Evolutionary conservation across 2,888 invertebrate genomes (phyloP), one percentile per base, ranked within the genome.

Genomic region (Scrobipalpa costella): DNA sequence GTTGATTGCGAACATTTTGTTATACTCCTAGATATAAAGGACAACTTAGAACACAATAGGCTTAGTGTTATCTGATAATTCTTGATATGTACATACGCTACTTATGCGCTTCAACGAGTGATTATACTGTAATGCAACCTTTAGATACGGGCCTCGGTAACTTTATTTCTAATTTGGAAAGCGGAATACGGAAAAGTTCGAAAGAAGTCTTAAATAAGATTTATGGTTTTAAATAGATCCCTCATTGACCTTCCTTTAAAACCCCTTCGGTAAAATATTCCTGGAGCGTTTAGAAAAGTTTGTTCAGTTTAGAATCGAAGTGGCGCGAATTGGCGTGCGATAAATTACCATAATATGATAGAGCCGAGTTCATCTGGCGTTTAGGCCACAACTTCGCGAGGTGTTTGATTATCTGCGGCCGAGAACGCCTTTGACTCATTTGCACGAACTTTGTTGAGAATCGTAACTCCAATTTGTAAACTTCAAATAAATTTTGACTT

Each of bases 271-370:
- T 76, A 80, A 80, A 82, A 78, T 80, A 75, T 79, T 78, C 79
- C 68, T 68, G 49, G 69, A 78, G 74, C 78, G 75, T 79, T 76
- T 73, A 55, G 59, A 73, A 83, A 88, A 90, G 80, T 88, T 88
- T 83, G 78, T 76, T 80, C 70, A 49, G 74, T 85, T 80, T 84
- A 75, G 75, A 83, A 84, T 83, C 83, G 85, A 86, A 83, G 80
- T 80, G 77, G 79, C 73, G 76, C 82, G 86, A 90, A 85, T 89
- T 88, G 85, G 78, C 82, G 79, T 79, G 83, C 83, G 83, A 90
- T 90, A 90, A 91, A 89, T 91, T 91, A 88, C 84, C 88, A 87
- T 89, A 90, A 89, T 83, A 85, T 87, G 78, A 79, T 78, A 84
- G 82, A 84, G 78, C 75, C 73, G 83, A 86, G 86, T 90, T 90